phyloP scores from a whole-genome alignment of 2,797 vertebrate genomes.

The Malurus splendens region DNA sequence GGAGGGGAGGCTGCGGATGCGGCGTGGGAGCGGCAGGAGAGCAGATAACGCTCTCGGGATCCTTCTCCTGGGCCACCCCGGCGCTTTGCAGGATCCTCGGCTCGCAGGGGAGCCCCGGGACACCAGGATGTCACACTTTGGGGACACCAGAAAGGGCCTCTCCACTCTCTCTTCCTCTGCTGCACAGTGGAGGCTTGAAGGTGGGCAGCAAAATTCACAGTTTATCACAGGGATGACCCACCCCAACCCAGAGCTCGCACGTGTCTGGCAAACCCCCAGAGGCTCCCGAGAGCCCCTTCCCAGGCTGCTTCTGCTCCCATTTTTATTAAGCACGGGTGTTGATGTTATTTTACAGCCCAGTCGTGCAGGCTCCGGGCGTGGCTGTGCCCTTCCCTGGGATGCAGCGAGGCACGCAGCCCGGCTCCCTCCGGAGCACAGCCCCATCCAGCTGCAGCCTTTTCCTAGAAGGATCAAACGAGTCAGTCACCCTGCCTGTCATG shows the following conservation, averaged over 20 bases:
- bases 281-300: not conserved
- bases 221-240: not conserved
- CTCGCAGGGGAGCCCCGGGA: fast-evolving
- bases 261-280: fast-evolving
- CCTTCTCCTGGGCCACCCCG: not conserved
- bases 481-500: not conserved
- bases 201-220: not conserved
- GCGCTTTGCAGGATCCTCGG: not conserved
- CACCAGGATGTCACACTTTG: fast-evolving
- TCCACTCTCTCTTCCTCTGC: fast-evolving
- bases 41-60: not conserved
- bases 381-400: not conserved
- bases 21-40: not conserved
- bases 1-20: not conserved
- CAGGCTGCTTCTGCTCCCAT: not conserved
- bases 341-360: not conserved
- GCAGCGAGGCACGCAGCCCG: not conserved
- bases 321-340: not conserved
- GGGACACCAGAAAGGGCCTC: not conserved
- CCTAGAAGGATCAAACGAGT: not conserved
- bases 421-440: not conserved
- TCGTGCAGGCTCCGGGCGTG: not conserved
- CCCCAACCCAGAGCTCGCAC: not conserved
- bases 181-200: not conserved
- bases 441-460: not conserved